Conservation (phyloP, 2,797 vertebrate species). For the Odontamblyopus lacepedii region DNA sequence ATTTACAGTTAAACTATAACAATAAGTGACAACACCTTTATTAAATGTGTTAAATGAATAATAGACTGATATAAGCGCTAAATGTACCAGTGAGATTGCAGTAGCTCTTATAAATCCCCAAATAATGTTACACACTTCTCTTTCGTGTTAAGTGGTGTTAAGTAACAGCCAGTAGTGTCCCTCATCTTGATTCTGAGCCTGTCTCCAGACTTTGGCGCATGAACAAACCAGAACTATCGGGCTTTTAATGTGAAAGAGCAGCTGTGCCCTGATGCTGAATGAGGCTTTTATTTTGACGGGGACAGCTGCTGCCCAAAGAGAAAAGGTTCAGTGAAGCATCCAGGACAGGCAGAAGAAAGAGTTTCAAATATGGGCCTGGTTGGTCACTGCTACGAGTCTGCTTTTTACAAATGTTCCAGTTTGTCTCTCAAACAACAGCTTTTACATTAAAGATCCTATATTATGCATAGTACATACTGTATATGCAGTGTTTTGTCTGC, state of each 20-base stretch:
- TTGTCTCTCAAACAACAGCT: background rate
- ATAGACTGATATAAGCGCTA: background rate
- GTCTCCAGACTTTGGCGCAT: constrained; percentile 27
- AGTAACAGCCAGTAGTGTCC: constrained; percentile 17
- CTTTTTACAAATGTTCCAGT: constrained; percentile 2
- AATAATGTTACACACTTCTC: background rate
- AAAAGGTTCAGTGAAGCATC: constrained; percentile 31
- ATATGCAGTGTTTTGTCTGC: too few relatives aligned
- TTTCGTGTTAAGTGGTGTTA: background rate
- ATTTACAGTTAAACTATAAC: too few relatives aligned
- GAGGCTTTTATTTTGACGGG: constrained; percentile 63
- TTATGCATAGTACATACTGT: too few relatives aligned
- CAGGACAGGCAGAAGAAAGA: constrained; percentile 39
- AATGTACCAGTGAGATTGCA: background rate
- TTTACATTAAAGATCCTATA: too few relatives aligned
- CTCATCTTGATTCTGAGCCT: constrained; percentile 32
- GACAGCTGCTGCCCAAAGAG: constrained; percentile 47
- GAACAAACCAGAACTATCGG: constrained; percentile 27
- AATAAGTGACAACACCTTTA: too few relatives aligned
- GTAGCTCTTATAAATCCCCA: background rate
- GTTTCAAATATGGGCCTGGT: constrained; percentile 25
- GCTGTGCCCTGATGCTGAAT: constrained; percentile 65
- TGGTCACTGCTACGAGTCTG: constrained; percentile 13
- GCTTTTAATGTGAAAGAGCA: constrained; percentile 69
- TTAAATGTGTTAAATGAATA: too few relatives aligned